Base-by-base conservation (phyloP, 2,888 invertebrate genomes). In the Netelia fuscicornis region DNA sequence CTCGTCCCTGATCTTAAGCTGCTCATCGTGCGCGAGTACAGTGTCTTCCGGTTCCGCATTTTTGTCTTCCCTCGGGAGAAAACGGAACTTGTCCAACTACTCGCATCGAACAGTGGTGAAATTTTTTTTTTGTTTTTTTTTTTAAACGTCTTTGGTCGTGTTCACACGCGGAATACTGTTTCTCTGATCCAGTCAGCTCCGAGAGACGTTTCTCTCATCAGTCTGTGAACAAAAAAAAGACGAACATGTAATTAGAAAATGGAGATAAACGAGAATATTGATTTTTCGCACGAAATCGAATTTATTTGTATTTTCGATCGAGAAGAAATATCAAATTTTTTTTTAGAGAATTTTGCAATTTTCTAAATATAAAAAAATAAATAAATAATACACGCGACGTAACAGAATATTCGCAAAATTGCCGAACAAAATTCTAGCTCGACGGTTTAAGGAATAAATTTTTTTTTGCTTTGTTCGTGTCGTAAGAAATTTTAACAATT, bases 121-220 rank as follows among this genome's bases (percentile, higher is more conserved):
- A n/a, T n/a, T 20, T 42, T 60, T 70, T 30, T 37, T 60, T 80
- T 30, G 30, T 30, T 30, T 42, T 58, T 70, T 54, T 77, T 68
- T 52, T 86, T 88, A 87, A 89, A 88, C 87, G 88, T 92, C 93
- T 93, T 93, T 93, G 93, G 93, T 92, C 90, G 90, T 81, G 81
- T 91, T 90, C 89, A 90, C 90, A 89, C 90, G 87, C 90, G 90
- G 90, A 92, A 92, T 92, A 92, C 92, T 92, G 92, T 89, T 92
- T 87, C 80, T 89, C 84, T 75, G 86, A 87, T 88, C 87, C 84
- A 84, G 81, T 79, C 84, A 76, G 84, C 71, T 77, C 81, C 84
- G 78, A 82, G 72, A 83, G 42, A 71, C 58, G 64, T 13, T 48
- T 82, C 62, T 80, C 84, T 86, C 86, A 71, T 87, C 87, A 88